phyloP scores from a whole-genome alignment of 2,797 vertebrate genomes.

The Amblyraja radiata region DNA sequence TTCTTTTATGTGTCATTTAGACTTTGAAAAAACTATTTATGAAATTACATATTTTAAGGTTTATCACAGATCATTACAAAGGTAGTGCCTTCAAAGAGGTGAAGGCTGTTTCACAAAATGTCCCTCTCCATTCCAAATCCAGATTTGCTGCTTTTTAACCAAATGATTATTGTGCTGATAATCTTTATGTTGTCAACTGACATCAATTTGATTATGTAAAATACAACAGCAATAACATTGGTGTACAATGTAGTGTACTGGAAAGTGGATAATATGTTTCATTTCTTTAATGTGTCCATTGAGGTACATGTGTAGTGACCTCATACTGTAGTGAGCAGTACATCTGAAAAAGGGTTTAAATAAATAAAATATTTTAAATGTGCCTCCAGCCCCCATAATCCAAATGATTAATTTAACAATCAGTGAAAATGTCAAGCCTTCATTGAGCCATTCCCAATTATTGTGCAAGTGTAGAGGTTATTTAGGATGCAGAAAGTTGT shows the following conservation, averaged over 20 bases:
- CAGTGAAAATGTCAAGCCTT: not conserved
- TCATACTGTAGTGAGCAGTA: too few relatives aligned
- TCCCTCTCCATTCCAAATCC: not conserved
- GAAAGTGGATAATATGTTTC: too few relatives aligned
- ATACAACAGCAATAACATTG: not conserved
- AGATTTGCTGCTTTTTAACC: not conserved
- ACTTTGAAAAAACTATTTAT: not conserved
- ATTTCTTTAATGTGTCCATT: too few relatives aligned
- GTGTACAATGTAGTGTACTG: too few relatives aligned
- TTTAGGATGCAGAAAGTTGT: too few relatives aligned
- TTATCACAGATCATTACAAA: not conserved
- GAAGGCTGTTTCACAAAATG: not conserved
- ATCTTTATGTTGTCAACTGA: not conserved
- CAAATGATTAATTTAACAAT: not conserved
- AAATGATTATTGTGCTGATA: not conserved
- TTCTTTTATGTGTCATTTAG: not conserved
- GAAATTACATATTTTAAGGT: not conserved
- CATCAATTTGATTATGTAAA: not conserved
- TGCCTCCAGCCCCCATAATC: not conserved
- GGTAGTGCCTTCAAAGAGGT: not conserved
- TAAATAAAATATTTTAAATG: not conserved
- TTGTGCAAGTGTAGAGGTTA: not conserved
- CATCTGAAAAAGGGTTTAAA: too few relatives aligned
- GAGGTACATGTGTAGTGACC: too few relatives aligned
- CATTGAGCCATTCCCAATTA: not conserved